Evolutionary conservation across 2,888 invertebrate genomes (phyloP), one percentile per base, ranked within the genome.

Genomic region (Rhyacophila evoluta): DNA sequence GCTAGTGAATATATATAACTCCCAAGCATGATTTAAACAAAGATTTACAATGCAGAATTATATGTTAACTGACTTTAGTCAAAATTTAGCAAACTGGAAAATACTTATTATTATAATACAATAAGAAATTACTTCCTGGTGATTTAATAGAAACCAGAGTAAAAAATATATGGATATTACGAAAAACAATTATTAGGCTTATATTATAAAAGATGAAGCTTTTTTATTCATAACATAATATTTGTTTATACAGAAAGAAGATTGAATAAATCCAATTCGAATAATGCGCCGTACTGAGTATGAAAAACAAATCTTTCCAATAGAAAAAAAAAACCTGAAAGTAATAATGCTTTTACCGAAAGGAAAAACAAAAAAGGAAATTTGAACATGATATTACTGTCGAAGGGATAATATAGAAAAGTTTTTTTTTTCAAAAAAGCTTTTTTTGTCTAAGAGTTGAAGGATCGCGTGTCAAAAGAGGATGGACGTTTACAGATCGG

Each of bases 381-480:
- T 75, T 75, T 19, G n/a, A n/a, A 36, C 36, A 68, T 28, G 55
- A 55, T 37, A 74, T 74, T 74, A 74, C 68, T 68, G 68, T 68
- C 33, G 70, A 70, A 70, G 71, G 38, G 75, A 76, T 67, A 39
- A 75, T 76, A 71, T 41, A 72, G 41, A 12, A 37, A 37, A 72
- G n/a, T 6, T 15, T 55, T 55, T 28, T 77, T 77, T 41, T 70
- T 28, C 41, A 19, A 12, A 55, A 55, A 55, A 19, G 15, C 70
- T 37, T 36, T 75, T 79, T 79, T 81, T 79, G 77, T 79, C 71
- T 72, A 39, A 38, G 28, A 74, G 41, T 75, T 71, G 77, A 79
- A 73, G 72, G 77, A 81, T 81, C 81, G 81, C 74, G 78, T 81
- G 79, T 81, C 81, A 81, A 81, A 81, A 67, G 79, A 68, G 27